Evolutionary conservation across 2,113 vertebrate species (phyloP).

Genomic region (Phaethon lepturus): DNA sequence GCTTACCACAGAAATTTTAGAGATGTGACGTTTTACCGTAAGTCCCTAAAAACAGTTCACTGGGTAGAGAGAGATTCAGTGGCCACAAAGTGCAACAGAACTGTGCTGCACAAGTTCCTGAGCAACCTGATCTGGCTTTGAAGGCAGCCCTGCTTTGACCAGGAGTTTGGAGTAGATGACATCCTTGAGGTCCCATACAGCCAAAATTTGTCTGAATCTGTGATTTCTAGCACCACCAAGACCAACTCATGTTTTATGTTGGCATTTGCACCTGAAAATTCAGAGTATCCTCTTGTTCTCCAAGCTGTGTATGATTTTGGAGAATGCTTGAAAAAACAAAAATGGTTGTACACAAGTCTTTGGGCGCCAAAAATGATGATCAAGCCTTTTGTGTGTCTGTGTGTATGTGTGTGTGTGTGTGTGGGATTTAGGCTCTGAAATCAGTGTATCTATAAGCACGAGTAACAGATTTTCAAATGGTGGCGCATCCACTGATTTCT

Average conservation of each 20-base stretch:
- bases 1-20: accelerated
- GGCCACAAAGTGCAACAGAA: neutral
- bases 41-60: neutral
- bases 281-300: neutral
- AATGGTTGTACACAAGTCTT: accelerated
- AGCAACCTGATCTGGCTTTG: neutral
- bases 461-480: neutral
- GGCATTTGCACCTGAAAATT: neutral
- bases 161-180: neutral
- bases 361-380: neutral
- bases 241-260: neutral
- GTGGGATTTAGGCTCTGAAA: neutral
- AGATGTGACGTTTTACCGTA: neutral
- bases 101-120: neutral
- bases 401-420: neutral
- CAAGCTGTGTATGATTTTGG: neutral
- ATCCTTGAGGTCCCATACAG: neutral
- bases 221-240: neutral
- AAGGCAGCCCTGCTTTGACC: neutral
- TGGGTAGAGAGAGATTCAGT: neutral
- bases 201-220: neutral
- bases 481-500: neutral
- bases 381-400: neutral
- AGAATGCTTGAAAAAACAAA: neutral
- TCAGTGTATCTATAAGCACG: neutral